Conservation (phyloP, 2,797 vertebrate species). For the Neosilurus mollespiculum region DNA sequence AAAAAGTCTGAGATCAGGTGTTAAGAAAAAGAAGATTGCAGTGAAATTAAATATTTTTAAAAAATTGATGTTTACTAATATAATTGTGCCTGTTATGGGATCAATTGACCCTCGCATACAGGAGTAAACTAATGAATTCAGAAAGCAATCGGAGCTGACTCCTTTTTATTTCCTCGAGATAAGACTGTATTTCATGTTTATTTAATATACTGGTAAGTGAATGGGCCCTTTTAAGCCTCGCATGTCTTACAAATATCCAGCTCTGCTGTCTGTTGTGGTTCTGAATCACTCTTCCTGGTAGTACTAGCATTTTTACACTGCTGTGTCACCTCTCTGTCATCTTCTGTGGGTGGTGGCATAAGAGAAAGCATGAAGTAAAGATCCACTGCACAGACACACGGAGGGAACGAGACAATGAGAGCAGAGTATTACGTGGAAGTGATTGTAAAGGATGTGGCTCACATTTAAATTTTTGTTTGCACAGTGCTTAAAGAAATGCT, state of each 20-base stretch:
- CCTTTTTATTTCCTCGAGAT: too few species aligned
- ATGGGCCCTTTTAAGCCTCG: not conserved
- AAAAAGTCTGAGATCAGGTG: too few species aligned
- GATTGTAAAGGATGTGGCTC: slow-evolving; percentile 22
- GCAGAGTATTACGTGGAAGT: not conserved
- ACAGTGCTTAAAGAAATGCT: not conserved
- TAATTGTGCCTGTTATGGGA: too few species aligned
- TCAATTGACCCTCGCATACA: too few species aligned
- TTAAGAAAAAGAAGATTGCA: too few species aligned
- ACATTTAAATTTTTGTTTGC: not conserved
- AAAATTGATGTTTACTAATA: too few species aligned
- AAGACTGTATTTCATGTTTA: too few species aligned
- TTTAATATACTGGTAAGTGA: too few species aligned
- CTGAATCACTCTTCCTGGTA: not conserved
- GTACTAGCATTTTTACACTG: not conserved
- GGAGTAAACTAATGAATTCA: too few species aligned
- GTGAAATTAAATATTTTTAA: too few species aligned
- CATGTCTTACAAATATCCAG: not conserved
- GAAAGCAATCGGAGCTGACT: too few species aligned
- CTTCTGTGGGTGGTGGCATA: not conserved
- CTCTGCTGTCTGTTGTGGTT: slow-evolving; percentile 3
- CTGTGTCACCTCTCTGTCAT: not conserved
- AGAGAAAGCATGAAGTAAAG: not conserved
- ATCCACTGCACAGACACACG: not conserved
- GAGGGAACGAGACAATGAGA: not conserved